A percentile compares a stretch with the other conserved stretches of the same genome.
These are phyloP conservation scores for Dicyrtoma fusca DNA, from an alignment of 2,888 invertebrate genomes.

Conservation along the genomic window DNA sequence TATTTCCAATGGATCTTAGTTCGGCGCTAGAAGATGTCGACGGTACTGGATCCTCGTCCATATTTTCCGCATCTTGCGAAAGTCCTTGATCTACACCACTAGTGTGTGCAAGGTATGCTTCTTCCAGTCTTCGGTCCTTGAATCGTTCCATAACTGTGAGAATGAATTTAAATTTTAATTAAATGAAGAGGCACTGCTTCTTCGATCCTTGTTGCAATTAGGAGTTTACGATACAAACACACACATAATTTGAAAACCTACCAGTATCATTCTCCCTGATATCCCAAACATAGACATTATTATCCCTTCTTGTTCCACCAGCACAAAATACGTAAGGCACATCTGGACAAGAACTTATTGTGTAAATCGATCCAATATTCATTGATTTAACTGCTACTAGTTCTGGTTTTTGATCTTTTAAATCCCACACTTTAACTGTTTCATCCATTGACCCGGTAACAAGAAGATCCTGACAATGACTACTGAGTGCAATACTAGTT, in stretches of 20 bases:
- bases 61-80: neutral
- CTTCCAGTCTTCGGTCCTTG: constrained; percentile 37
- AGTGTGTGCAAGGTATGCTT: neutral
- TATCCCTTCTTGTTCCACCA: constrained; percentile 82
- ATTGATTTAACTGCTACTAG: constrained; percentile 64
- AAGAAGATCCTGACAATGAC: constrained; percentile 62
- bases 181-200: neutral
- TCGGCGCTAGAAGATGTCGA: neutral
- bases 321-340: constrained; percentile 77
- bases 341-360: constrained; percentile 77
- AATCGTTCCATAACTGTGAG: constrained; percentile 45
- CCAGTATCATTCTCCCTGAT: constrained; percentile 66
- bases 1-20: neutral
- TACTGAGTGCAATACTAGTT: constrained; percentile 66
- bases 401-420: constrained; percentile 59
- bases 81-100: neutral
- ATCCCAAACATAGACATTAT: constrained; percentile 73
- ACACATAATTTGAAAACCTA: constrained; percentile 58
- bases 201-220: too few relatives aligned
- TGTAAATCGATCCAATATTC: constrained; percentile 73
- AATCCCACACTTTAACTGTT: constrained; percentile 66
- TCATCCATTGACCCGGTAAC: constrained; percentile 80
- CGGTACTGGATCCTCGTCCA: constrained; percentile 14
- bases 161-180: neutral
- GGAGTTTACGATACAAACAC: too few relatives aligned